Conservation (phyloP, 2,888 invertebrate genomes). For the Drosophila meridionalis region DNA sequence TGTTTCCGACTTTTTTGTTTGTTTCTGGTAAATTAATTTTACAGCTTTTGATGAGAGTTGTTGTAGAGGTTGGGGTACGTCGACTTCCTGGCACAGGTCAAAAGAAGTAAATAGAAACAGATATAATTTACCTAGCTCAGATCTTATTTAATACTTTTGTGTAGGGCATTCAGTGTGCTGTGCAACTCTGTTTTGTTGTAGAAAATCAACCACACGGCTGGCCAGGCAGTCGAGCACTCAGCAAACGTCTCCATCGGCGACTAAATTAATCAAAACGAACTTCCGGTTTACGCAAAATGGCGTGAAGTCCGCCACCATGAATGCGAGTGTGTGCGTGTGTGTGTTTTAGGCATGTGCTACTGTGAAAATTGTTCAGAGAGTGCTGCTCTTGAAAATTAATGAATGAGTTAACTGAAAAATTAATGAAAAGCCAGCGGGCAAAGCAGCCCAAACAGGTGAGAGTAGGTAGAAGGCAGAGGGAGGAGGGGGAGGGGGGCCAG, state of each 20-base stretch:
- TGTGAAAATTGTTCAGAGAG: conserved; percentile 57
- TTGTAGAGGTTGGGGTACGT: conserved; percentile 16
- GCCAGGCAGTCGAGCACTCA: conserved; percentile 41
- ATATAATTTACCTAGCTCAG: background rate
- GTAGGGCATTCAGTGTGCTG: conserved; percentile 33
- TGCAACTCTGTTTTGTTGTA: conserved; percentile 33
- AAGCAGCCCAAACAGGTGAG: conserved; percentile 25
- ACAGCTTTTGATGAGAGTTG: conserved; percentile 43
- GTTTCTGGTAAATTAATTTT: conserved; percentile 79
- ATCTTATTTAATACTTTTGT: background rate
- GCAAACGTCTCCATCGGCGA: conserved; percentile 73
- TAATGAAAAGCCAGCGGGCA: conserved; percentile 70
- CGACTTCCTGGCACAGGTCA: conserved; percentile 1
- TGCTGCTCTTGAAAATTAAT: conserved; percentile 72
- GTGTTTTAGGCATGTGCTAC: conserved; percentile 47
- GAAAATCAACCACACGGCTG: conserved; percentile 48
- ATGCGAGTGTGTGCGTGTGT: conserved; percentile 16
- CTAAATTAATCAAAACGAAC: conserved; percentile 82
- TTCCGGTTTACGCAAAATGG: conserved; percentile 81
- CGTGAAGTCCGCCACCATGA: conserved; percentile 71
- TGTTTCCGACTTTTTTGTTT: conserved; percentile 41
- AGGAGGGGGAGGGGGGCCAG: conserved; percentile 8
- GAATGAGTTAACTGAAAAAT: conserved; percentile 82
- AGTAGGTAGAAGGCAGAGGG: background rate
- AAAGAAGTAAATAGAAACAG: too few species aligned